A percentile compares a stretch with the other conserved stretches of the same genome.
Evolutionary conservation across 2,113 vertebrate genomes (phyloP).

Genomic region (Phoenicopterus ruber): DNA sequence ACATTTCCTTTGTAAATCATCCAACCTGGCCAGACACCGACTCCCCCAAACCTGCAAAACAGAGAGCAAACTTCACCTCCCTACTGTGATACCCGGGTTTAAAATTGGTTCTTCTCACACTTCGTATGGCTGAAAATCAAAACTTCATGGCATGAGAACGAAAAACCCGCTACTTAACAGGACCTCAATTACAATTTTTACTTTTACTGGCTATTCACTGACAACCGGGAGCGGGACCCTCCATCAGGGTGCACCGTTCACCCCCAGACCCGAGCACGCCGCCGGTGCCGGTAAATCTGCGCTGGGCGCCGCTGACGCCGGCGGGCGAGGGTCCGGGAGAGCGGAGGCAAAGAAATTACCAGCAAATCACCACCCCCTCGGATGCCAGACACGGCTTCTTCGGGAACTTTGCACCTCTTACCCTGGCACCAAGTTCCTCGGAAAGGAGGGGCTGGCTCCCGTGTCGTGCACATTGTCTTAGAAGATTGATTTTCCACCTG

Average conservation of each 20-base stretch:
- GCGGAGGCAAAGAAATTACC: not conserved
- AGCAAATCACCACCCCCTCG: not conserved
- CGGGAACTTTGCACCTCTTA: not conserved
- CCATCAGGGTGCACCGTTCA: not conserved
- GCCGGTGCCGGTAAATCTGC: not conserved
- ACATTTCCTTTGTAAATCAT: not conserved
- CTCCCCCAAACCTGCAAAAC: not conserved
- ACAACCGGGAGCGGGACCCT: not conserved
- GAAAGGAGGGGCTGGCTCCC: not conserved
- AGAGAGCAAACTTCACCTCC: not conserved
- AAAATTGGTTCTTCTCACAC: not conserved
- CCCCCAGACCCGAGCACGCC: accelerated
- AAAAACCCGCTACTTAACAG: not conserved
- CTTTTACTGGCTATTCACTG: not conserved
- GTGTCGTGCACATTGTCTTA: slow-evolving; percentile 1
- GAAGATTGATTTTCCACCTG: slow-evolving; percentile 59
- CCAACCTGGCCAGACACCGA: not conserved
- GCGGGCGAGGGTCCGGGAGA: accelerated
- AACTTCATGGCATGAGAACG: not conserved
- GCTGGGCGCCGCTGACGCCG: not conserved
- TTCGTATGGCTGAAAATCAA: not conserved
- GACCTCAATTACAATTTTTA: not conserved
- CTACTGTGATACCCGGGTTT: not conserved
- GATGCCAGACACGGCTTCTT: not conserved
- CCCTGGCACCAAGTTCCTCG: not conserved